Percentiles rank a stretch among this genome's conserved stretches.
phyloP scores from a whole-genome alignment of 2,113 vertebrate species.

The Strix uralensis region DNA sequence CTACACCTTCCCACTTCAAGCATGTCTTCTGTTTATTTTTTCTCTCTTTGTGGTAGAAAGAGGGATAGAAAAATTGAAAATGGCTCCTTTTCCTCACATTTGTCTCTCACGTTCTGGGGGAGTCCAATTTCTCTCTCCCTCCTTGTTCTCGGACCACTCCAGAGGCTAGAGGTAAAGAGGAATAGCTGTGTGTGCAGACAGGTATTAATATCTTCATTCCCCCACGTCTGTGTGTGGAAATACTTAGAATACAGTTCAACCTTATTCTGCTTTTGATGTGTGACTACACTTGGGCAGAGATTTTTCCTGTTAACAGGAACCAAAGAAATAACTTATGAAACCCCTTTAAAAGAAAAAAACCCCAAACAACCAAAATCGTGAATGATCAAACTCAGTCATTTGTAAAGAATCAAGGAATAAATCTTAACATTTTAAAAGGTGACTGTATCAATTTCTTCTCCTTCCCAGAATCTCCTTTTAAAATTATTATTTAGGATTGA shows the following conservation, averaged over 20 bases:
- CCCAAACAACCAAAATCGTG: background rate
- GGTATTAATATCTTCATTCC: background rate
- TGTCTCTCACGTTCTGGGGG: background rate
- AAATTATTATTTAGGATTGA: background rate
- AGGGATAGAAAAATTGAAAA: background rate
- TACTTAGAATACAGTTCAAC: background rate
- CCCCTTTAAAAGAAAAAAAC: background rate
- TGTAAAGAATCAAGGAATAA: background rate
- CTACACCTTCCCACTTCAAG: background rate
- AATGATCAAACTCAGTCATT: background rate
- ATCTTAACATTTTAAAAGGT: background rate
- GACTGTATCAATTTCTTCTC: background rate
- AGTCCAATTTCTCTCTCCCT: background rate
- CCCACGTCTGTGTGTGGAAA: background rate
- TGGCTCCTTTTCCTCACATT: background rate
- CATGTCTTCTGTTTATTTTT: background rate
- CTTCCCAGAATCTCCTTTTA: background rate
- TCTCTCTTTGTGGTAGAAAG: background rate
- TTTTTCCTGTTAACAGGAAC: background rate
- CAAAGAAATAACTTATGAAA: background rate
- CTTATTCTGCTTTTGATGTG: background rate
- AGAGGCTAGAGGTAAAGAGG: background rate
- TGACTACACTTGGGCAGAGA: background rate
- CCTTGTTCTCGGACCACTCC: background rate
- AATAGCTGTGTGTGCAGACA: background rate